phyloP scores from a whole-genome alignment of 2,113 vertebrate genomes.

The Amazona guildingii region DNA sequence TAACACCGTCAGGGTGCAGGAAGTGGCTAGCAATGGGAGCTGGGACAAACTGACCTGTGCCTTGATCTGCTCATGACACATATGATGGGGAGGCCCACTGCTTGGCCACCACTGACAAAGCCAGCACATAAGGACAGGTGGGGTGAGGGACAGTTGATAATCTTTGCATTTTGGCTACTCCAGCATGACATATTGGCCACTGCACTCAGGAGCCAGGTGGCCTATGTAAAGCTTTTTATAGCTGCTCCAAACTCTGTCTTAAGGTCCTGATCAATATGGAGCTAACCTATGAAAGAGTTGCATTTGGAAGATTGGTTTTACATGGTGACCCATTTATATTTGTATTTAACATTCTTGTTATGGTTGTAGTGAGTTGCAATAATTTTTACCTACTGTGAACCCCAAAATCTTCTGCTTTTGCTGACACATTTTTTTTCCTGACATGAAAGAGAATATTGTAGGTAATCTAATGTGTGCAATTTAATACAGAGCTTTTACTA shows the following conservation, averaged over 20 bases:
- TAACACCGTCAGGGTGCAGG: not conserved
- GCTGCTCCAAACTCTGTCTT: not conserved
- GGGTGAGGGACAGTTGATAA: not conserved
- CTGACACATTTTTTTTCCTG: not conserved
- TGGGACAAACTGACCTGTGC: not conserved
- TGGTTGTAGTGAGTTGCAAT: not conserved
- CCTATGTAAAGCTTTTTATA: not conserved
- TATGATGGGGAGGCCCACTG: not conserved
- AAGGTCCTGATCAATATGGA: not conserved
- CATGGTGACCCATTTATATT: not conserved
- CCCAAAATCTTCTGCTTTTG: not conserved
- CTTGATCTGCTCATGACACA: not conserved
- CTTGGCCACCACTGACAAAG: not conserved
- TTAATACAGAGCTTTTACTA: not conserved
- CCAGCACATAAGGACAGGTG: not conserved
- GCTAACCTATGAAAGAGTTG: not conserved
- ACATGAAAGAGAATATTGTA: not conserved
- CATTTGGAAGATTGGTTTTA: not conserved
- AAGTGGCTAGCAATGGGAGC: not conserved
- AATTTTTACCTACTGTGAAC: not conserved
- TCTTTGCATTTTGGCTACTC: not conserved
- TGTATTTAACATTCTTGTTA: not conserved
- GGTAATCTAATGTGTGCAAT: not conserved
- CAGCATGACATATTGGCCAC: not conserved
- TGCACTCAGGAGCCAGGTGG: not conserved